Percentiles rank a stretch among this genome's conserved stretches.
These are phyloP conservation scores for Scaptomyza reducta DNA, from an alignment of 2,888 invertebrate species.

Conservation along the genomic window DNA sequence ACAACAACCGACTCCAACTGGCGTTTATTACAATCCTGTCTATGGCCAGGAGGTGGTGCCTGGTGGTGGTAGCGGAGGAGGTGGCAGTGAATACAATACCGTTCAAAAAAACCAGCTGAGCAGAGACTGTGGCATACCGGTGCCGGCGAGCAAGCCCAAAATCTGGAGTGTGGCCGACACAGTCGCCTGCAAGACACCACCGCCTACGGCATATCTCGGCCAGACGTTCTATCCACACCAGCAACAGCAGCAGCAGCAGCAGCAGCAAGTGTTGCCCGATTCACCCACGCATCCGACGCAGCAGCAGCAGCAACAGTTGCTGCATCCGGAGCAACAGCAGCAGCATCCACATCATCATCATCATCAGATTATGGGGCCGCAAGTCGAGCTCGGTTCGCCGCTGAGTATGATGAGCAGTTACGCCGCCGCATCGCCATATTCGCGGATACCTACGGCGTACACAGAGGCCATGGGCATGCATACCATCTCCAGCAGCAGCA, in stretches of 20 bases:
- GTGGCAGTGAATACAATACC: constrained; percentile 83
- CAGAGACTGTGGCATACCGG: constrained; percentile 92
- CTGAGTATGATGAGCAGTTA: constrained; percentile 84
- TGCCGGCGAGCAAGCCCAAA: constrained; percentile 95
- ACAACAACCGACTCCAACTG: constrained; percentile 84
- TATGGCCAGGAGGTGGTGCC: constrained; percentile 82
- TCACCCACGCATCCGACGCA: constrained; percentile 43
- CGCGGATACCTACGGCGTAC: constrained; percentile 84
- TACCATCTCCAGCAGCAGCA: constrained; percentile 27
- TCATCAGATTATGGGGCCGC: constrained; percentile 70
- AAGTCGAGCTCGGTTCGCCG: constrained; percentile 83
- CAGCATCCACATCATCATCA: constrained; percentile 24
- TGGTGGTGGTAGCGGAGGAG: constrained; percentile 3
- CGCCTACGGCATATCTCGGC: constrained; percentile 78
- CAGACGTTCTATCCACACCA: constrained; percentile 81
- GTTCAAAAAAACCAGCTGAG: constrained; percentile 86
- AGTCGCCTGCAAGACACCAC: constrained; percentile 91
- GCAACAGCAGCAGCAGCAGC: constrained; percentile 51
- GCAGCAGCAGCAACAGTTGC: constrained; percentile 40
- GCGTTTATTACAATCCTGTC: constrained; percentile 66
- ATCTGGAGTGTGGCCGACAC: constrained; percentile 97
- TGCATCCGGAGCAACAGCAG: constrained; percentile 40
- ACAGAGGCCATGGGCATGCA: constrained; percentile 76
- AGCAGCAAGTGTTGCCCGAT: constrained; percentile 34
- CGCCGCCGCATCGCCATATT: constrained; percentile 86